Base-by-base conservation (phyloP, 2,888 invertebrate genomes). In the Malachius bipustulatus region DNA sequence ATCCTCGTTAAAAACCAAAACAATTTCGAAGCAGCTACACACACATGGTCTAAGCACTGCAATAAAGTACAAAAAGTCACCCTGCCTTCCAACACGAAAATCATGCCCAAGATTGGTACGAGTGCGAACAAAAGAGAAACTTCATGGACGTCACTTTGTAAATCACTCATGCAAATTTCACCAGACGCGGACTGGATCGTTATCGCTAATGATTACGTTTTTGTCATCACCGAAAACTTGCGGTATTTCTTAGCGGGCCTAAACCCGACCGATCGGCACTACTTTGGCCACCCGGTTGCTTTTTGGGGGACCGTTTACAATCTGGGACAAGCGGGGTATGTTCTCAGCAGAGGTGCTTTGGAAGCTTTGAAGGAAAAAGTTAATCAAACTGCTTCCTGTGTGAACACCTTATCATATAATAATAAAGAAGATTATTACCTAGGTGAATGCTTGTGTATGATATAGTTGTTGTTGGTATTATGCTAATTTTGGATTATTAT, bases 381-480 rank as follows among this genome's bases (percentile, higher is more conserved):
- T 44, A 54, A 60, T 40, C 55, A 50, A n/a, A 47, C 58, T 1
- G 50, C 60, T 16, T 56, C 59, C 26, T 73, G 72, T 51, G 43
- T 52, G n/a, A 47, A 55, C 3, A 60, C 65, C 34, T 65, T 64
- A 28, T 64, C 62, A 37, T 70, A 65, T 48, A 66, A 67, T 63
- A 71, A 71, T 42, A 66, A 67, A 46, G 72, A 72, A 54, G 73
- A 71, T 54, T 71, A 64, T 53, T 68, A 69, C 55, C 62, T 73
- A 39, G 71, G 71, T 68, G 30, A 28, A 50, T 44, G 36, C 12
- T 1, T 10, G 16, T 15, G 14, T 26, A 10, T 12, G n/a, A n/a
- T n/a, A n/a, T n/a, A n/a, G n/a, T n/a, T n/a, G n/a, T n/a, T n/a
- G n/a, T n/a, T n/a, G n/a, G n/a, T n/a, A n/a, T n/a, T n/a, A n/a